Percentiles rank a stretch among this genome's conserved stretches.
Evolutionary conservation across 2,797 vertebrate species (phyloP).

Genomic region (Coregonus suidteri): DNA sequence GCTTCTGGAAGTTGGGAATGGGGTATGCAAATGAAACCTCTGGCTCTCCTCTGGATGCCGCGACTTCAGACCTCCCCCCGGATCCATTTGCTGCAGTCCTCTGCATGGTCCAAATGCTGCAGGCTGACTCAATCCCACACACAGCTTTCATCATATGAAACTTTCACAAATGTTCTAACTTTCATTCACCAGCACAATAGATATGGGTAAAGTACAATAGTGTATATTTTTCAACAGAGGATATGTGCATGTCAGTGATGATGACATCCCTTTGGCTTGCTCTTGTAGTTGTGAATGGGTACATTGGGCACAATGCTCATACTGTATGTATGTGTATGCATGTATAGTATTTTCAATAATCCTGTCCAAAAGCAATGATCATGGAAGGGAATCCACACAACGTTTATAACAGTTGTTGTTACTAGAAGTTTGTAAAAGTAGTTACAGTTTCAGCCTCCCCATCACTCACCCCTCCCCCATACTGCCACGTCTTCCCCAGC

Average conservation of each 20-base stretch:
- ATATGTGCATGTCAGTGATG: not conserved
- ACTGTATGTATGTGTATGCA: not conserved
- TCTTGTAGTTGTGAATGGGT: not conserved
- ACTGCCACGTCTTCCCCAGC: constrained; percentile 64
- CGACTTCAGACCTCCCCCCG: constrained; percentile 68
- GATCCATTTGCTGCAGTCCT: constrained; percentile 45
- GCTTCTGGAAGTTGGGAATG: constrained; percentile 88
- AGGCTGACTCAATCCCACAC: constrained; percentile 57
- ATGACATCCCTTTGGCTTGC: not conserved
- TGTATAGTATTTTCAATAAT: not conserved
- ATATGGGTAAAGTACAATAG: not conserved
- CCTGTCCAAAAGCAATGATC: not conserved
- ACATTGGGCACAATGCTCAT: not conserved
- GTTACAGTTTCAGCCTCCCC: constrained; percentile 17
- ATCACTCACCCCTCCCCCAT: constrained; percentile 44
- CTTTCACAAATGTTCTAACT: not conserved
- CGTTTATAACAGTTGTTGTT: not conserved
- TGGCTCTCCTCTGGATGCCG: constrained; percentile 53
- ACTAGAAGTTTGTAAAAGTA: constrained; percentile 13
- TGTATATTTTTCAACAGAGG: not conserved
- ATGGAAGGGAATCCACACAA: not conserved
- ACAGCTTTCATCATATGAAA: constrained; percentile 56
- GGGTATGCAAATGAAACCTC: constrained; percentile 73
- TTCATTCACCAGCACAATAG: not conserved
- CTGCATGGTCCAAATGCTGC: constrained; percentile 49